Base-by-base conservation (phyloP, 2,797 vertebrate species). In the Hapalemur alaotrensis region DNA sequence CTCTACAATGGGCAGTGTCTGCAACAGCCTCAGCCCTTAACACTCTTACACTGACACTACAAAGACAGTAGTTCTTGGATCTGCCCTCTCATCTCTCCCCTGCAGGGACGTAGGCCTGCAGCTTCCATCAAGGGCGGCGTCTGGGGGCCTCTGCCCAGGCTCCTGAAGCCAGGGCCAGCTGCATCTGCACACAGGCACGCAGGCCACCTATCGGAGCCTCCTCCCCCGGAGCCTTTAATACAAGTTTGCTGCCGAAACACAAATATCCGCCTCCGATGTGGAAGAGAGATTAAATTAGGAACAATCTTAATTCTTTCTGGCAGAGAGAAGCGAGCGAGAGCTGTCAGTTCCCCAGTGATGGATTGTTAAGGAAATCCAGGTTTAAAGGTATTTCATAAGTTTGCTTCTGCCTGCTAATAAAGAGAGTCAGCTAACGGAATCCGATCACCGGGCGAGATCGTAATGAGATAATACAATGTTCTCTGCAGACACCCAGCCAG, bases 251-350 rank as follows among this genome's bases (percentile, higher is more conserved):
- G 82, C 82, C 32, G 90, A 95, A 94, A 97, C 93, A 94, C 97
- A 97, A 97, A 94, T 75, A 95, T 76, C 97, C 43, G 22, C 89
- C 96, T 96, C 43, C 18, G 1, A 95, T 54, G 89, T 5, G 41
- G 96, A 97, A 96, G 93, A 87, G 52, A 97, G 95, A 97, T 97
- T 97, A 97, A 98, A 97, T 97, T 97, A 97, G 96, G 96, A 97
- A 90, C 89, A 97, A 82, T 95, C 97, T 96, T 96, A 97, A 97
- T 97, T 97, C 96, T 91, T 96, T 90, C 96, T 97, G 97, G 97
- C 97, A 97, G 95, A 97, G 91, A 50, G 87, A 97, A 97, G 95
- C 87, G 4, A 95, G 85, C 7, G 0, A 97, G 93, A 84, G 63
- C 93, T 96, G 97, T 96, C 97, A 97, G 94, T 94, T 96, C 96